Conservation (phyloP, 2,113 vertebrate genomes). For the Embiotoca jacksoni region DNA sequence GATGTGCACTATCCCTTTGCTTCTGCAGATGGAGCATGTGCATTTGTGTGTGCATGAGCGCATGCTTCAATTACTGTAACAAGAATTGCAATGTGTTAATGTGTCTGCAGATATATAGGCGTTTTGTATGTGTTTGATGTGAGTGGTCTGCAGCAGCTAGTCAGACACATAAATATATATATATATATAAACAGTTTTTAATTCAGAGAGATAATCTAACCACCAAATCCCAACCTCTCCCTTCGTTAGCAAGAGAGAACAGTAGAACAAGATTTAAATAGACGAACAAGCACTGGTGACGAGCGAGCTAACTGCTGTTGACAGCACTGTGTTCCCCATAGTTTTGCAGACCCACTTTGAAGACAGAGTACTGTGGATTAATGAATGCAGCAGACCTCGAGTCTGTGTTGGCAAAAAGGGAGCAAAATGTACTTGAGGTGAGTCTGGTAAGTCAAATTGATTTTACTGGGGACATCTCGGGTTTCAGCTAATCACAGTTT, state of each 20-base stretch:
- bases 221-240: conserved; percentile 25
- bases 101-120: neutral
- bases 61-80: neutral
- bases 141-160: conserved; percentile 3
- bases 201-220: conserved; percentile 33
- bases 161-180: neutral
- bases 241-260: conserved; percentile 27
- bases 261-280: conserved; percentile 36
- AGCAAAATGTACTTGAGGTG: conserved; percentile 31
- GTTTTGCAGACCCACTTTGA: conserved; percentile 56
- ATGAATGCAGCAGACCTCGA: conserved; percentile 29
- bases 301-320: conserved; percentile 49
- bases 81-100: neutral
- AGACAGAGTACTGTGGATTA: conserved; percentile 59
- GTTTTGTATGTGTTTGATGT: conserved; percentile 6
- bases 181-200: conserved; percentile 2
- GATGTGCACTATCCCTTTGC: conserved; percentile 29
- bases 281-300: conserved; percentile 31
- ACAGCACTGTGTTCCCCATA: conserved; percentile 50
- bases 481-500: neutral
- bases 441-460: conserved; percentile 27
- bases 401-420: conserved; percentile 28
- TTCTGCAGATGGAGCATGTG: neutral
- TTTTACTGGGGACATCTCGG: conserved; percentile 6
- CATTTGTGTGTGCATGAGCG: neutral